Percentiles rank a stretch among this genome's conserved stretches.
phyloP scores from a whole-genome alignment of 1,140 invertebrate species.

The Mercenaria mercenaria region DNA sequence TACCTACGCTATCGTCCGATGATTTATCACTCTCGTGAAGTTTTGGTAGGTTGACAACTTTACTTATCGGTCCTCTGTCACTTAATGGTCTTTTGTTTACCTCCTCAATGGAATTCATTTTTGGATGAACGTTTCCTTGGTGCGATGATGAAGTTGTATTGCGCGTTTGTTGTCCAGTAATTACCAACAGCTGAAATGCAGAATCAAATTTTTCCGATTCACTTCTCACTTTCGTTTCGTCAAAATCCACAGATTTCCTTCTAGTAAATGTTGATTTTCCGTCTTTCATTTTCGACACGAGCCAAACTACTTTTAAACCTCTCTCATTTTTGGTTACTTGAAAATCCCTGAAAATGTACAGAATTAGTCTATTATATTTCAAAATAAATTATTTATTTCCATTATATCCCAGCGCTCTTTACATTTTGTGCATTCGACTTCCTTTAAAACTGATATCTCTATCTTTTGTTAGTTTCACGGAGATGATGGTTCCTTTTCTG shows the following conservation, averaged over 20 bases:
- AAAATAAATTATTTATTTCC: no score
- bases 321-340: no score
- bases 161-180: not conserved
- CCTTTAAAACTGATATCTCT: no score
- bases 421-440: no score
- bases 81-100: not conserved
- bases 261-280: not conserved
- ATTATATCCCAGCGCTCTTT: no score
- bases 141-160: not conserved
- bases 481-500: no score
- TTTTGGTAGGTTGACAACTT: constrained; percentile 41
- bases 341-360: no score
- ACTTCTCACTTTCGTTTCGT: not conserved
- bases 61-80: not conserved
- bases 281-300: no score
- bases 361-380: no score
- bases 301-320: no score
- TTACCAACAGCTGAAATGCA: not conserved
- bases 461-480: no score
- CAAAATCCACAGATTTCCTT: not conserved
- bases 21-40: constrained; percentile 21
- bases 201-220: not conserved
- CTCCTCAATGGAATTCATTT: not conserved
- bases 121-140: not conserved
- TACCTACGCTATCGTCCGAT: not conserved